Evolutionary conservation across 2,113 vertebrate species (phyloP), one percentile per base, ranked within the genome.

Genomic region (Vimba vimba): DNA sequence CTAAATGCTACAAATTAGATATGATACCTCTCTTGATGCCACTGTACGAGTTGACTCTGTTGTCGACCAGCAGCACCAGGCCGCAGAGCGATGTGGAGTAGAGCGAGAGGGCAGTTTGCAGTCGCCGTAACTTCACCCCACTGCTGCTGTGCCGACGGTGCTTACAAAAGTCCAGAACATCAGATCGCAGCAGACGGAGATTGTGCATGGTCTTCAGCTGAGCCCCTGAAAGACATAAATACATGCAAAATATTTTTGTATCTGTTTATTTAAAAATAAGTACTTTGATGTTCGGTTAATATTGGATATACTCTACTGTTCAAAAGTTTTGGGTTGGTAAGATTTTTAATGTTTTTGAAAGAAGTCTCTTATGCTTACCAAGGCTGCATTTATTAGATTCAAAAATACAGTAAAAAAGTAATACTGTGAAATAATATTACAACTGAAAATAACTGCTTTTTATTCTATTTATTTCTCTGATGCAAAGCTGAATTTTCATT

Each of bases 131-230:
- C 84, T 99, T 99, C 8, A 96, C 96, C 0, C 98, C 97, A 0
- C 96, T 95, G 55, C 96, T 96, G 33, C 97, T 96, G 43, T 95
- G 94, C 21, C 95, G 96, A 25, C 96, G 95, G 86, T 99, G 97
- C 55, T 97, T 98, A 81, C 98, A 99, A 91, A 99, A 97, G 87
- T 98, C 97, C 87, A 99, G 89, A 92, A 97, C 94, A 21, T 99
- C 96, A 0, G 97, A 96, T 33, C 97, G 95, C 82, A 99, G 92
- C 90, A 99, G 89, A 9, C 98, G 95, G 89, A 99, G 91, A 80
- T 99, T 99, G 91, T 99, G 98, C 98, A 99, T 99, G 27, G 98
- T 99, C 94, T 99, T 99, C 88, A 99, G n/a, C 87, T 99, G 98
- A 43, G 98, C 98, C 80, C 98, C 98, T 99, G 87, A 36, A 39